Base-by-base conservation (phyloP, 2,888 invertebrate genomes). In the Adelphocoris suturalis region DNA sequence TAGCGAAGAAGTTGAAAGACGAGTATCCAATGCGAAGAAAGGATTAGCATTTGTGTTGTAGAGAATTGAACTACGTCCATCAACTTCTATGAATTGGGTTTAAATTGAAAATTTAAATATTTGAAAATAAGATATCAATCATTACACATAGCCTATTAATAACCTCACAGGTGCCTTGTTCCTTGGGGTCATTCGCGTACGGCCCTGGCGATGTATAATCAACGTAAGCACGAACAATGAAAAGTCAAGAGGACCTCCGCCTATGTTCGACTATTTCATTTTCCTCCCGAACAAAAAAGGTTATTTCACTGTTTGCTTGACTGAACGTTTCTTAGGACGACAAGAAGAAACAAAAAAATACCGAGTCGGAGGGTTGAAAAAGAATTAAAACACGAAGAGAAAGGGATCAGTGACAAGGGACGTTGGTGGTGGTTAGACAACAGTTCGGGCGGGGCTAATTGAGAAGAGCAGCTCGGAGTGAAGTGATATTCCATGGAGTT, bases 351-450 rank as follows among this genome's bases (percentile, higher is more conserved):
- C 7, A 57, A 57, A 57, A 68, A 23, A 68, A 19, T 5, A 23
- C 9, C 4, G 13, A 68, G 12, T 23, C 2, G 68, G 23, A 61
- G 61, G 19, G 19, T 68, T 9, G 23, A 9, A 23, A 23, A 68
- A 68, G 23, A 68, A 68, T 19, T 68, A 12, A 57, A 68, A 68
- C 68, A 68, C 68, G 68, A 23, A 19, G 68, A 27, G 27, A 23
- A 68, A 16, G 23, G 68, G 68, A 68, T 68, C 68, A 68, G 68
- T 68, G 68, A 12, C 68, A 68, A 27, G 68, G 68, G 68, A 68
- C 52, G 37, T 52, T 13, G 16, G 52, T 14, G 52, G 52, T 11
- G 52, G 52, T 14, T 52, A 52, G 52, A 52, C 52, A 52, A 52
- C 52, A 52, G 52, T 52, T 52, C 52, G 52, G 13, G 52, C 2